These are phyloP conservation scores for Ennomos erosarius DNA, from an alignment of 2,888 invertebrate genomes.

Conservation along the genomic window DNA sequence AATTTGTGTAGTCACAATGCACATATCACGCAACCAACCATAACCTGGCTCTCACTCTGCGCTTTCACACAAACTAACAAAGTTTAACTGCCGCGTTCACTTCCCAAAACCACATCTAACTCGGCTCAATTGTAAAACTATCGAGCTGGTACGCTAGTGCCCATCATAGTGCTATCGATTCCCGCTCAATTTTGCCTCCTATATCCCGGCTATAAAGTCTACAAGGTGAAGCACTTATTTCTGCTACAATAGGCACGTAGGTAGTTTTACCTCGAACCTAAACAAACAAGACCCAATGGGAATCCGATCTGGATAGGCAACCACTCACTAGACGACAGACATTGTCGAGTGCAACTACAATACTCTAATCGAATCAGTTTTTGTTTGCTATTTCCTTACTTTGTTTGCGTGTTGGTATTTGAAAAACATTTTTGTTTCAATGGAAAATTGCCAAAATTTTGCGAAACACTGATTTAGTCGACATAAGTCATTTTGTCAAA, in stretches of 20 bases:
- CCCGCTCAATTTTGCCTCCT: constrained; percentile 5
- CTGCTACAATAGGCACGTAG: constrained; percentile 29
- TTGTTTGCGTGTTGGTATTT: constrained; percentile 14
- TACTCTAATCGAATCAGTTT: constrained; percentile 40
- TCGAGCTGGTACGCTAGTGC: constrained; percentile 4
- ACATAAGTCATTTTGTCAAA: no score
- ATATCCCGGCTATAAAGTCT: constrained; percentile 6
- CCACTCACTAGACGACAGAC: constrained; percentile 27
- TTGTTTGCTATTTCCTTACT: constrained; percentile 32
- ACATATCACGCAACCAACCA: no score
- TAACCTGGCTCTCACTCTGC: no score
- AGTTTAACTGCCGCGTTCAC: constrained; percentile 6
- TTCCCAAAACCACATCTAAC: constrained; percentile 10
- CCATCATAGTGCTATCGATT: background rate
- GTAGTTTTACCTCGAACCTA: constrained; percentile 38
- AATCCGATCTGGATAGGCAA: constrained; percentile 28
- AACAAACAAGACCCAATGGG: constrained; percentile 39
- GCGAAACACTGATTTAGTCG: no score
- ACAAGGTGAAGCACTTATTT: constrained; percentile 6
- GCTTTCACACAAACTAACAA: background rate
- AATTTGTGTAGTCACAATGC: no score
- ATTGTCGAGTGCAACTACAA: constrained; percentile 36
- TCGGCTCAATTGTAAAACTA: constrained; percentile 22
- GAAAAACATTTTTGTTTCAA: constrained; percentile 6
- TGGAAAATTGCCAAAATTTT: no score